phyloP scores from a whole-genome alignment of 2,888 invertebrate species.

The Monopis laevigella region DNA sequence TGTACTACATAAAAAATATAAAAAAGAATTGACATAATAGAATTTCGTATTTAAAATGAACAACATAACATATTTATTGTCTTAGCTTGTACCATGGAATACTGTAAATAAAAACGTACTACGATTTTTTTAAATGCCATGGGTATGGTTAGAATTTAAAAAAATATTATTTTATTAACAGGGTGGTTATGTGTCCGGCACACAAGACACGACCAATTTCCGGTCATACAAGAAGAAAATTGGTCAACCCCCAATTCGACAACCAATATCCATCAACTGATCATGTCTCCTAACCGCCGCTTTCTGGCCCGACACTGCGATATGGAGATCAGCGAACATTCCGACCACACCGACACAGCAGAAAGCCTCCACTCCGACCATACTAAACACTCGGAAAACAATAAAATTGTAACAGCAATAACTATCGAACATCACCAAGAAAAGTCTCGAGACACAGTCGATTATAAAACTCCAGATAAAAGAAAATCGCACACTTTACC shows the following conservation, averaged over 20 bases:
- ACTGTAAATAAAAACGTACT: too few species aligned
- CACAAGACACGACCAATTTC: slow-evolving; percentile 80
- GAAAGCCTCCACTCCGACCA: slow-evolving; percentile 50
- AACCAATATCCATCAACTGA: slow-evolving; percentile 31
- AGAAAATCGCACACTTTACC: slow-evolving; percentile 69
- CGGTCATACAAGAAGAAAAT: slow-evolving; percentile 74
- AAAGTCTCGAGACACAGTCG: slow-evolving; percentile 39
- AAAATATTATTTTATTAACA: slow-evolving; percentile 21
- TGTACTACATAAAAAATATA: too few species aligned
- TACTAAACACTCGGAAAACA: slow-evolving; percentile 24
- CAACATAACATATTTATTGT: too few species aligned
- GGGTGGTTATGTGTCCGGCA: slow-evolving; percentile 83
- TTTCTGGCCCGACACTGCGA: slow-evolving; percentile 35
- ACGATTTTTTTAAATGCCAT: too few species aligned
- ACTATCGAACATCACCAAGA: slow-evolving; percentile 25
- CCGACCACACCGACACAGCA: slow-evolving; percentile 54
- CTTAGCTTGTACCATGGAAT: too few species aligned
- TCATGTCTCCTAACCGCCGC: slow-evolving; percentile 42
- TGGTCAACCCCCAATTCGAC: slow-evolving; percentile 55
- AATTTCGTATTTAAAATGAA: too few species aligned
- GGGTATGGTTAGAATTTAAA: not conserved
- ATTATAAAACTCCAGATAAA: slow-evolving; percentile 36
- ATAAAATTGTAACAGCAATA: slow-evolving; percentile 17
- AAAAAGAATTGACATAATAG: too few species aligned
- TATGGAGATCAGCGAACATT: slow-evolving; percentile 51